Percentiles rank a stretch among this genome's conserved stretches.
phyloP scores from a whole-genome alignment of 2,888 invertebrate species.

The Shargacucullia verbasci region DNA sequence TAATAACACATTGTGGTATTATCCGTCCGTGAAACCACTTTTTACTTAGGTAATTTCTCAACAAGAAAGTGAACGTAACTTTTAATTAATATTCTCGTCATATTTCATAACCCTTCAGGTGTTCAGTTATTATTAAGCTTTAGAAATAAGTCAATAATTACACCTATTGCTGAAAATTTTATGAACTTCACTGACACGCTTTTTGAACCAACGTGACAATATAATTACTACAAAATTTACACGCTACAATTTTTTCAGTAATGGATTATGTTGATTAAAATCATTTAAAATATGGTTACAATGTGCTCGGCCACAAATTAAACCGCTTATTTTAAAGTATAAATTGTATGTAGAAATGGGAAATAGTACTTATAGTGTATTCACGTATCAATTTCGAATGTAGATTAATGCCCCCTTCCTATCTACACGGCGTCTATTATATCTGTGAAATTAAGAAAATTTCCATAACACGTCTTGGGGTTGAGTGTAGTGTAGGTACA shows the following conservation, averaged over 20 bases:
- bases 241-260: too few species aligned
- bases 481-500: constrained; percentile 56
- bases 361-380: not conserved
- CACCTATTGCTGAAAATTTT: too few species aligned
- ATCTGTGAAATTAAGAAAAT: constrained; percentile 49
- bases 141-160: constrained; percentile 40
- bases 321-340: too few species aligned
- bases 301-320: too few species aligned
- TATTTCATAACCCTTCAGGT: constrained; percentile 49
- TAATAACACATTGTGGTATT: constrained; percentile 77
- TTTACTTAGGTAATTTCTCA: constrained; percentile 67
- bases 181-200: too few species aligned
- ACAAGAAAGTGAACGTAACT: constrained; percentile 54
- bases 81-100: constrained; percentile 64
- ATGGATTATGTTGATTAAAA: too few species aligned
- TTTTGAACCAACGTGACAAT: too few species aligned
- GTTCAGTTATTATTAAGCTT: constrained; percentile 50
- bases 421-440: constrained; percentile 16
- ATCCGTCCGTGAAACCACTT: constrained; percentile 64
- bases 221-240: too few species aligned
- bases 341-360: too few species aligned
- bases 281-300: too few species aligned
- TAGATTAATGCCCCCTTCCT: constrained; percentile 35
- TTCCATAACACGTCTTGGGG: constrained; percentile 52
- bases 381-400: constrained; percentile 36